Conservation (phyloP, 2,888 invertebrate genomes). For the Nymphalis urticae region DNA sequence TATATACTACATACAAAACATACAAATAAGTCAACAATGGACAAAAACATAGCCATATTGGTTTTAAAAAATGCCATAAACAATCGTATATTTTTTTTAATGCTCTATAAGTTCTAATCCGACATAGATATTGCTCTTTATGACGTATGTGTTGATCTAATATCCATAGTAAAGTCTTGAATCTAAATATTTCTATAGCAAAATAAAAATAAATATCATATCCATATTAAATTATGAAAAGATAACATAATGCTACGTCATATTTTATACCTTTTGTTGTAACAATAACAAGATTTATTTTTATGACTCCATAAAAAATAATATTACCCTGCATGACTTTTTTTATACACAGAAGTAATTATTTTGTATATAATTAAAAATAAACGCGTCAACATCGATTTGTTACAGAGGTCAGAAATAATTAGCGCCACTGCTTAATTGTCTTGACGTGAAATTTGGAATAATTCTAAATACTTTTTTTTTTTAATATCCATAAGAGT, state of each 20-base stretch:
- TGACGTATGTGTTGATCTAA: slow-evolving; percentile 1
- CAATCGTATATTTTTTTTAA: too few relatives aligned
- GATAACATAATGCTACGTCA: background rate
- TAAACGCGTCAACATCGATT: background rate
- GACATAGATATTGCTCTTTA: background rate
- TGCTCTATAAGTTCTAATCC: too few relatives aligned
- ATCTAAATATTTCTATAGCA: too few relatives aligned
- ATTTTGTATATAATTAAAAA: background rate
- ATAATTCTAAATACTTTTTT: slow-evolving; percentile 2
- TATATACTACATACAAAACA: background rate
- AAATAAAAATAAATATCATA: background rate
- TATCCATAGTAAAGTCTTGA: background rate
- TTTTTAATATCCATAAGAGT: background rate
- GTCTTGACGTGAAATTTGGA: background rate
- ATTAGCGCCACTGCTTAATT: background rate
- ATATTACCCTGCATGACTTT: too few relatives aligned
- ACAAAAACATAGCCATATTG: background rate
- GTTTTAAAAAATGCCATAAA: background rate
- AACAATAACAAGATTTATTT: background rate
- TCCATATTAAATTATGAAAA: slow-evolving; percentile 1
- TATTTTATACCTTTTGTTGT: background rate
- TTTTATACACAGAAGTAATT: background rate
- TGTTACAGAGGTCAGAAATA: background rate
- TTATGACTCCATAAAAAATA: too few relatives aligned
- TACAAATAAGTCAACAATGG: too few relatives aligned